Percentiles rank a stretch among this genome's conserved stretches.
Evolutionary conservation across 2,797 vertebrate species (phyloP).

Genomic region (Platalea minor): DNA sequence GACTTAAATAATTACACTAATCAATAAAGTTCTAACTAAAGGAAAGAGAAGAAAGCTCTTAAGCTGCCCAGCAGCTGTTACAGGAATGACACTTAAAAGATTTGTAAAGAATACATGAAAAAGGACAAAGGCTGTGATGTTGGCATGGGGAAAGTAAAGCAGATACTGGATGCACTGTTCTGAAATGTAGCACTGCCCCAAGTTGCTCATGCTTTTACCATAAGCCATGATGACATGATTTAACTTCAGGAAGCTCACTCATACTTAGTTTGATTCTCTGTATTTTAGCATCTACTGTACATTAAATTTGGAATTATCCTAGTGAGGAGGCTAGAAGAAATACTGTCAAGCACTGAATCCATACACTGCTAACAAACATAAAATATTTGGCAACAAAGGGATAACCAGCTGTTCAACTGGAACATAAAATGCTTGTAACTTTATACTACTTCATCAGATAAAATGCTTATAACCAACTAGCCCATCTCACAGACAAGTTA

Average conservation of each 20-base stretch:
- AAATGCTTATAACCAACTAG: neutral
- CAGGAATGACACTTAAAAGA: neutral
- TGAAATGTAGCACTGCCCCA: neutral
- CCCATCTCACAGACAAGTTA: neutral
- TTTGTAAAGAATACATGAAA: neutral
- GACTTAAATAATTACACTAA: neutral
- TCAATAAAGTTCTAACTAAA: neutral
- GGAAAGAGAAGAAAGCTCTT: neutral
- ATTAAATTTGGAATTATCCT: neutral
- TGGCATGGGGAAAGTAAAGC: neutral
- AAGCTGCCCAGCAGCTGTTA: neutral
- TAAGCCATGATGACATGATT: neutral
- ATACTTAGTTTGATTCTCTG: neutral
- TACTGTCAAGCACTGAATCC: neutral
- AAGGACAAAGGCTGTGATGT: neutral
- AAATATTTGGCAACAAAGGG: neutral
- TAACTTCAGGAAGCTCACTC: neutral
- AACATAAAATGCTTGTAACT: neutral
- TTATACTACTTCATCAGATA: neutral
- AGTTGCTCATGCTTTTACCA: neutral
- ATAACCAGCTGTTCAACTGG: neutral
- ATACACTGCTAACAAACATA: neutral
- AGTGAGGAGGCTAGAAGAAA: neutral
- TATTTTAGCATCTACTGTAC: neutral
- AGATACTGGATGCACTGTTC: neutral